phyloP scores from a whole-genome alignment of 2,797 vertebrate species.

The Mycteria americana region DNA sequence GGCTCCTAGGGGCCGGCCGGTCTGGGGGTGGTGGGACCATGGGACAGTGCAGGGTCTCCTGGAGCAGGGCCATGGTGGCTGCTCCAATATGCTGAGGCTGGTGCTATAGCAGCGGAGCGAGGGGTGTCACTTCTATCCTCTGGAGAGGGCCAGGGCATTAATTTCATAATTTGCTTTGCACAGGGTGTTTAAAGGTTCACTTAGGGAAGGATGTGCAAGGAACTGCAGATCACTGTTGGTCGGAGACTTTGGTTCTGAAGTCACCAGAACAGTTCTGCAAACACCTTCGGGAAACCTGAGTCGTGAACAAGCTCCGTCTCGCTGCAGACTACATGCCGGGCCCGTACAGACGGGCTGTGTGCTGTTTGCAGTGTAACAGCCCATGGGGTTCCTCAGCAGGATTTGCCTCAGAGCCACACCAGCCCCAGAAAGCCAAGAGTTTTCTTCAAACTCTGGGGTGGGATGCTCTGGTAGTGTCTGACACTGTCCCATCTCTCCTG shows the following conservation, averaged over 20 bases:
- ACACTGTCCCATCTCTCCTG: neutral
- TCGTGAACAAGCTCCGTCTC: neutral
- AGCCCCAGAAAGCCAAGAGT: neutral
- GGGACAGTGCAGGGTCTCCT: neutral
- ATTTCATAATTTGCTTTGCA: neutral
- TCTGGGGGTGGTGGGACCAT: accelerated
- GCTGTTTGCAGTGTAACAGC: neutral
- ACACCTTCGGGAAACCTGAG: neutral
- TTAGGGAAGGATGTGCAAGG: neutral
- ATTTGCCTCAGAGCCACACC: neutral
- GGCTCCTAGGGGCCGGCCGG: accelerated
- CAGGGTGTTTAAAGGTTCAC: accelerated
- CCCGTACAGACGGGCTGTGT: accelerated
- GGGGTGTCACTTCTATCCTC: neutral
- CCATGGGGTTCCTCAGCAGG: neutral
- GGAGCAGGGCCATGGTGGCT: neutral
- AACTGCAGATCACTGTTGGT: neutral
- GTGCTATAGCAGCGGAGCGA: neutral
- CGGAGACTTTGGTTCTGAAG: neutral
- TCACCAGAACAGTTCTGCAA: neutral
- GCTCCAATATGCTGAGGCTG: accelerated
- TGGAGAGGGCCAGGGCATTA: neutral
- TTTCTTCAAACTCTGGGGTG: neutral
- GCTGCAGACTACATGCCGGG: accelerated
- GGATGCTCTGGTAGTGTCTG: neutral